Evolutionary conservation across 1,140 invertebrate genomes (phyloP).

Genomic region (Trachymyrmex septentrionalis): DNA sequence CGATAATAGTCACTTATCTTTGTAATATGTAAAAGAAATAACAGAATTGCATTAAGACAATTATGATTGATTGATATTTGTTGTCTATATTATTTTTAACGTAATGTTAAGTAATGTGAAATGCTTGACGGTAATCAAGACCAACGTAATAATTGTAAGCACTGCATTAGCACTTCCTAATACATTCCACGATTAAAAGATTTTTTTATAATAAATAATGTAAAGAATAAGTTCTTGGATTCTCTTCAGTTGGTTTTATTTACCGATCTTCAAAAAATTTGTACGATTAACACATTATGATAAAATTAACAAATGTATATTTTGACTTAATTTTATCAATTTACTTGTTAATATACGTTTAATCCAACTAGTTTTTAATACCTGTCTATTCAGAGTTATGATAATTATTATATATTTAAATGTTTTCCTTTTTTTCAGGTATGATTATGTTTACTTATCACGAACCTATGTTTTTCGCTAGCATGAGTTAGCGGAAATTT

Average conservation of each 20-base stretch:
- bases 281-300: conserved; percentile 44
- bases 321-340: conserved; percentile 32
- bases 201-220: conserved; percentile 1
- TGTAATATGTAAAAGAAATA: conserved; percentile 12
- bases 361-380: conserved; percentile 57
- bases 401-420: conserved; percentile 64
- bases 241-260: conserved; percentile 15
- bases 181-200: background rate
- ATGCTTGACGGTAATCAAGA: conserved; percentile 49
- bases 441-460: conserved; percentile 69
- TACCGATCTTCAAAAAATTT: conserved; percentile 15
- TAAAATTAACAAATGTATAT: conserved; percentile 48
- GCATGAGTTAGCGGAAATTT: conserved; percentile 65
- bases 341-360: conserved; percentile 59
- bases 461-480: conserved; percentile 68
- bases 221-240: background rate
- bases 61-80: background rate
- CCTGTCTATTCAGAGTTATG: conserved; percentile 35
- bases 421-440: conserved; percentile 73
- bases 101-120: conserved; percentile 38
- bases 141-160: conserved; percentile 37
- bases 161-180: background rate
- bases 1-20: background rate
- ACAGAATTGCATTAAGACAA: conserved; percentile 14
- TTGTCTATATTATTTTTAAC: conserved; percentile 14